A percentile compares a stretch with the other conserved stretches of the same genome.
phyloP scores from a whole-genome alignment of 2,888 invertebrate genomes.

The Stomorhina lunata region DNA sequence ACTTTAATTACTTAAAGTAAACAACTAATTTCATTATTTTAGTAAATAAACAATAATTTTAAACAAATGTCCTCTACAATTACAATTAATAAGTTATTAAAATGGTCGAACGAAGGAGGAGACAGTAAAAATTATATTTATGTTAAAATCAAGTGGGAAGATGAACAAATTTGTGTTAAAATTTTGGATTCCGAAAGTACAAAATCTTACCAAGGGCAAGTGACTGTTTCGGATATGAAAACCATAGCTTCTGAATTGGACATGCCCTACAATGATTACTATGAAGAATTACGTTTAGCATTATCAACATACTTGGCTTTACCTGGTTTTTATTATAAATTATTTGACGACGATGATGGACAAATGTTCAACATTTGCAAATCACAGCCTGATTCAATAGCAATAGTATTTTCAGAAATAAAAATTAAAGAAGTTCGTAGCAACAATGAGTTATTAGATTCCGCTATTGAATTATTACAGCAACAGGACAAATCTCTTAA shows the following conservation, averaged over 20 bases:
- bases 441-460: conserved; percentile 48
- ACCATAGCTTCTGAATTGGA: conserved; percentile 48
- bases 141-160: conserved; percentile 51
- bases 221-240: conserved; percentile 11
- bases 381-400: conserved; percentile 38
- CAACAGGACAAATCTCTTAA: conserved; percentile 31
- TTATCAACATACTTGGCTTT: conserved; percentile 45
- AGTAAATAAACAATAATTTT: no score
- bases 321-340: conserved; percentile 52
- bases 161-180: conserved; percentile 32
- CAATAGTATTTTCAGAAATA: conserved; percentile 53
- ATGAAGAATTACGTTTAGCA: conserved; percentile 45
- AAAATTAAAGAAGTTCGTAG: conserved; percentile 25
- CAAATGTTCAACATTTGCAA: conserved; percentile 53
- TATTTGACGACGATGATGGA: conserved; percentile 35
- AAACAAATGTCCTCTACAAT: conserved; percentile 29
- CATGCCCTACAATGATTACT: conserved; percentile 49
- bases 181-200: conserved; percentile 47
- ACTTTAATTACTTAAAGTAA: no score
- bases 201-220: conserved; percentile 42
- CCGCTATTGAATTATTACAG: conserved; percentile 52
- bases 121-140: conserved; percentile 49
- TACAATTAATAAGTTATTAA: conserved; percentile 53
- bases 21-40: no score
- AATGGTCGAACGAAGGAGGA: conserved; percentile 1